phyloP scores from a whole-genome alignment of 2,113 vertebrate genomes.

The Halichoerus grypus region DNA sequence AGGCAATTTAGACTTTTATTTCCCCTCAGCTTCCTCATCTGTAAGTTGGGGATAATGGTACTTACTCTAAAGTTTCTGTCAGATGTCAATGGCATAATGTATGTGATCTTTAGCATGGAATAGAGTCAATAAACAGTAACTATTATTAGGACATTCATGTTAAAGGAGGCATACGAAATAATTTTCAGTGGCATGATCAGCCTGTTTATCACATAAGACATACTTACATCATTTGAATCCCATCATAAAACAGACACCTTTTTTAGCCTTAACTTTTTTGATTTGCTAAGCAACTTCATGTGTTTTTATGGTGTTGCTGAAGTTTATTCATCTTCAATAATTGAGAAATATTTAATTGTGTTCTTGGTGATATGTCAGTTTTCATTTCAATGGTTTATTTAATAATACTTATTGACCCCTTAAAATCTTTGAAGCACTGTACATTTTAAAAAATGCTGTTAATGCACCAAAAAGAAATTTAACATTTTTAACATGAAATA shows the following conservation, averaged over 20 bases:
- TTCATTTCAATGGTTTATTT: constrained; percentile 15
- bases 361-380: background rate
- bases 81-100: background rate
- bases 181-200: background rate
- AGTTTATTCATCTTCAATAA: background rate
- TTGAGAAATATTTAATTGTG: background rate
- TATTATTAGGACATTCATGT: background rate
- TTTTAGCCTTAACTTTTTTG: background rate
- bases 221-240: background rate
- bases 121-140: background rate
- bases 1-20: background rate
- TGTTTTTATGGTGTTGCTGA: background rate
- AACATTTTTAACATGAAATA: constrained; percentile 6
- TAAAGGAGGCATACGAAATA: background rate
- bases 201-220: background rate
- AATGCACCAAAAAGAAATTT: background rate
- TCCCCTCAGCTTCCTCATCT: background rate
- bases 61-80: background rate
- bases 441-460: background rate
- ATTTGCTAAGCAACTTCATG: background rate
- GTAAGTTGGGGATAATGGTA: background rate
- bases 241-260: background rate
- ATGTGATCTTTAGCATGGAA: background rate
- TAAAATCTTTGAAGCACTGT: background rate
- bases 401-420: background rate